Conservation (phyloP, 2,113 vertebrate species). For the Sardina pilchardus region DNA sequence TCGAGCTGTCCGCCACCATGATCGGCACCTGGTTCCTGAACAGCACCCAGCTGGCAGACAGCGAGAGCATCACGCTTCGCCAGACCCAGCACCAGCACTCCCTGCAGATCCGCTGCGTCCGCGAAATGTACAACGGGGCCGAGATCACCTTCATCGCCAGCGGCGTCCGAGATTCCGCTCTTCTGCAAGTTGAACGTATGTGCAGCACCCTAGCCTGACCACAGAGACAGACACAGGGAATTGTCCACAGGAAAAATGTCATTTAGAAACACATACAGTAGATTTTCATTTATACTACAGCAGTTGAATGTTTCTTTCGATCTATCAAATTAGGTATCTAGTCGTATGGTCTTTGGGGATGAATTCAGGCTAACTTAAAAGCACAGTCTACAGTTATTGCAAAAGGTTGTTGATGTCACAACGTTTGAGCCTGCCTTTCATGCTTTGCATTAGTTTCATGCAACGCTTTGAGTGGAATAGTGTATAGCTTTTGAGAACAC, state of each 20-base stretch:
- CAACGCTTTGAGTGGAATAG: too few species aligned
- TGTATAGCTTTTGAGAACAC: too few species aligned
- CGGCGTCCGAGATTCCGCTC: conserved; percentile 74
- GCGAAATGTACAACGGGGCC: conserved; percentile 63
- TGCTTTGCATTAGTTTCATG: too few species aligned
- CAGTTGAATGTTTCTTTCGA: too few species aligned
- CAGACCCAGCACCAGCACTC: conserved; percentile 70
- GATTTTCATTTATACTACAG: too few species aligned
- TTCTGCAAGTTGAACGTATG: conserved; percentile 80
- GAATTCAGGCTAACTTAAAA: too few species aligned
- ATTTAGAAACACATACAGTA: neutral
- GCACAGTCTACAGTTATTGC: too few species aligned
- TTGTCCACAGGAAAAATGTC: neutral
- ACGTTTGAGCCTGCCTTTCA: too few species aligned
- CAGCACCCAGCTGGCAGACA: conserved; percentile 68
- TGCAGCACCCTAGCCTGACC: neutral
- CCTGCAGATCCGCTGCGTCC: conserved; percentile 65
- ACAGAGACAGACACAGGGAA: conserved; percentile 35
- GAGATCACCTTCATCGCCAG: conserved; percentile 82
- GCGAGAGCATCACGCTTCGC: conserved; percentile 59
- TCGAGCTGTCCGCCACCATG: conserved; percentile 77
- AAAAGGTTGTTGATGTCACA: too few species aligned
- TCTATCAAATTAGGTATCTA: too few species aligned
- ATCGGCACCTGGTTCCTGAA: conserved; percentile 85
- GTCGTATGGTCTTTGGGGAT: too few species aligned